Base-by-base conservation (phyloP, 2,888 invertebrate genomes). In the Yponomeuta cagnagella region DNA sequence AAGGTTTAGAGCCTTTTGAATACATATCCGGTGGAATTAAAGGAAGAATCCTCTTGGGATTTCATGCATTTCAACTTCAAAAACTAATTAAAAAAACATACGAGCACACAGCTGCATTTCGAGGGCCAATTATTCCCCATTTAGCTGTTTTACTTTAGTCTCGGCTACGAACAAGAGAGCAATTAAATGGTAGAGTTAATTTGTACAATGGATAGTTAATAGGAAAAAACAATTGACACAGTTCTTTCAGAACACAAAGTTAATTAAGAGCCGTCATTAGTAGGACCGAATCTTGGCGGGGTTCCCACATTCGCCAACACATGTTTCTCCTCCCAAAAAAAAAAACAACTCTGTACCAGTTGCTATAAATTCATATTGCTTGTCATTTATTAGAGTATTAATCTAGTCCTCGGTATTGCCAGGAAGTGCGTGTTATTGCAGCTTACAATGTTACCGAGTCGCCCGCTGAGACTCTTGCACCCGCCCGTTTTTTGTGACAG, bases 351-450 rank as follows among this genome's bases (percentile, higher is more conserved):
- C 77, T 72, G 74, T 78, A 83, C 83, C 86, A 88, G 82, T 86
- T 88, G 87, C 87, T 88, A 90, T 90, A 91, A 90, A 90, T 90
- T 87, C 86, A 88, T 89, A 90, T 90, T 89, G 89, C 76, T 75
- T 75, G 76, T 78, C 76, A 79, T 78, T 78, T 74, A 72, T 73
- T 71, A 72, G 65, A 68, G 68, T 71, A 69, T 15, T 43, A 70
- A n/a, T 52, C 52, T 70, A 37, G 52, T 70, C 30, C 33, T 58
- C 65, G 31, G 52, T 80, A 80, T 84, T 82, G 82, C 71, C 81
- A 91, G 92, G 91, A 92, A 92, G 89, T 89, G 88, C 87, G 86
- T 92, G 90, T 91, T 92, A 85, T 91, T 90, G 89, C 92, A 92
- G 91, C 91, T 91, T 90, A 90, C 52, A 58, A 58, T 58, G 87